phyloP scores from a whole-genome alignment of 2,113 vertebrate genomes.

The Neolamprologus brichardi region DNA sequence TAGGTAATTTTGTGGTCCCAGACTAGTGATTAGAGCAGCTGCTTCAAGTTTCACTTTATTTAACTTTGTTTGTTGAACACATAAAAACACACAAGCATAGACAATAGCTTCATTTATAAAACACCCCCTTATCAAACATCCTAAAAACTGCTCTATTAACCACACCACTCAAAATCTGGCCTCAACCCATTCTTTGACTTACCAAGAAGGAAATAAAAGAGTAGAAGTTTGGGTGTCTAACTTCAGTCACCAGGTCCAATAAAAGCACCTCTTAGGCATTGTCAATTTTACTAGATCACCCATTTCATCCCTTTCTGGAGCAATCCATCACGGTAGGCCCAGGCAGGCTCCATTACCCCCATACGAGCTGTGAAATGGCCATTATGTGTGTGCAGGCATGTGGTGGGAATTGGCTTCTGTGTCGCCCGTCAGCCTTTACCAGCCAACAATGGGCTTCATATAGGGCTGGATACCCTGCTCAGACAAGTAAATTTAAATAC shows the following conservation, averaged over 20 bases:
- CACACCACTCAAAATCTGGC: neutral
- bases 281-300: conserved; percentile 64
- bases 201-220: neutral
- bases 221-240: neutral
- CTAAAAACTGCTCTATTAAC: neutral
- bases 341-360: conserved; percentile 64
- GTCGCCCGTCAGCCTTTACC: conserved; percentile 27
- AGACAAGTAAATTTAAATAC: conserved; percentile 29
- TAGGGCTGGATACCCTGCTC: conserved; percentile 19
- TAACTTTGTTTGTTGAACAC: neutral
- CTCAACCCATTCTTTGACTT: neutral
- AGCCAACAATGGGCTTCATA: conserved; percentile 41
- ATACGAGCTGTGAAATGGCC: conserved; percentile 68
- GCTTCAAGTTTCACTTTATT: neutral
- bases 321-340: conserved; percentile 55
- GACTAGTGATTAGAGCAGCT: neutral
- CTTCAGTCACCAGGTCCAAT: conserved; percentile 23
- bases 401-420: conserved; percentile 40
- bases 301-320: conserved; percentile 65
- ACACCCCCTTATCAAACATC: neutral
- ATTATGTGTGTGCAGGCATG: conserved; percentile 68
- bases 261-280: conserved; percentile 47
- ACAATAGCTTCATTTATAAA: neutral
- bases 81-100: neutral
- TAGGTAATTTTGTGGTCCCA: neutral